phyloP scores from a whole-genome alignment of 2,797 vertebrate species.

The Cynodonichthys magdalenae region DNA sequence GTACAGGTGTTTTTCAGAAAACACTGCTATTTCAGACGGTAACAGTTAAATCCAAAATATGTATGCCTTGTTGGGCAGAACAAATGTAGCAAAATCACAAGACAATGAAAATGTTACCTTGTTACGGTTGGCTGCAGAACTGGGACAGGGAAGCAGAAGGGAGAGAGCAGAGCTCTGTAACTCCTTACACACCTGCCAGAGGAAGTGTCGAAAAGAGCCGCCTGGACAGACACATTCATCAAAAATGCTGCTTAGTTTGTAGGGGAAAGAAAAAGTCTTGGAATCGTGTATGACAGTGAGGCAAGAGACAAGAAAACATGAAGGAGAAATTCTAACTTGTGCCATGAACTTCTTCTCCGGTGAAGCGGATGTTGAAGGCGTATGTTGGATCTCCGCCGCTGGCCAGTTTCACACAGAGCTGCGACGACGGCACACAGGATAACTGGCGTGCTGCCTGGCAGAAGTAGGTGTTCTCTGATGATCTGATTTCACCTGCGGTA shows the following conservation, averaged over 20 bases:
- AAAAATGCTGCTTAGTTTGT: conserved; percentile 11
- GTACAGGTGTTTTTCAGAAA: neutral
- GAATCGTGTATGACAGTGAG: conserved; percentile 1
- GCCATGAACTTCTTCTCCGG: conserved; percentile 96
- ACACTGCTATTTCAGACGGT: neutral
- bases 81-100: conserved; percentile 1
- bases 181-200: conserved; percentile 99
- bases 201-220: conserved; percentile 97
- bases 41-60: neutral
- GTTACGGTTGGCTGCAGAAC: conserved; percentile 94
- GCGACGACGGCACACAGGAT: conserved; percentile 91
- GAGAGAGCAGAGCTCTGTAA: conserved; percentile 94
- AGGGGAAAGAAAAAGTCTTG: neutral
- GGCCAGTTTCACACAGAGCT: conserved; percentile 95
- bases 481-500: conserved; percentile 89
- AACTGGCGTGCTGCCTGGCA: conserved; percentile 96
- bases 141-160: conserved; percentile 93
- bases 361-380: conserved; percentile 98
- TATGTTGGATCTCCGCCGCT: conserved; percentile 97
- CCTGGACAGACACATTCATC: conserved; percentile 68
- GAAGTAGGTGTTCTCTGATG: conserved; percentile 96
- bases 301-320: neutral
- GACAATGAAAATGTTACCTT: conserved; percentile 82
- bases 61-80: conserved; percentile 1
- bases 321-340: conserved; percentile 85